Evolutionary conservation across 2,113 vertebrate species (phyloP).

Genomic region (Empidonax alnorum): DNA sequence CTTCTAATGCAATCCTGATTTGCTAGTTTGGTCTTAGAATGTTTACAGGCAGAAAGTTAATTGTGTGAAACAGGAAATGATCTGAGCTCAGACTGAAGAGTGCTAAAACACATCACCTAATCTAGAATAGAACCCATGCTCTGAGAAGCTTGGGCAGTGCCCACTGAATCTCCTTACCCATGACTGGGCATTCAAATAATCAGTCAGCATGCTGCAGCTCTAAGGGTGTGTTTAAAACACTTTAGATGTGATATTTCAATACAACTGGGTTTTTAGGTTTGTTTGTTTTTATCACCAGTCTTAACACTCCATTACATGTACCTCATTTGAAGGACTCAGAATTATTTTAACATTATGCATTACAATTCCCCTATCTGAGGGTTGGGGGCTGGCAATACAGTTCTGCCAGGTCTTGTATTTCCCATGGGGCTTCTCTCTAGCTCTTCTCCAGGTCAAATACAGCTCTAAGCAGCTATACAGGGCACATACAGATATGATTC

Average conservation of each 20-base stretch:
- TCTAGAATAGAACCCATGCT: neutral
- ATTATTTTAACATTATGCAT: neutral
- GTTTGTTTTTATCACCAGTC: neutral
- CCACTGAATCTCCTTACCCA: neutral
- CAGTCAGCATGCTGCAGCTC: neutral
- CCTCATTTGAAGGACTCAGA: neutral
- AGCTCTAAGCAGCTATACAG: neutral
- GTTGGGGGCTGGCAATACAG: neutral
- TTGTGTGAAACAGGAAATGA: neutral
- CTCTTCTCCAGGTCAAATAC: neutral
- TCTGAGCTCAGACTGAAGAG: neutral
- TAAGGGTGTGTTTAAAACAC: neutral
- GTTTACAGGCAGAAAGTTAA: neutral
- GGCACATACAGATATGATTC: neutral
- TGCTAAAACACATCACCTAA: neutral
- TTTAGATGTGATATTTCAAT: neutral
- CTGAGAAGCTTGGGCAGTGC: neutral
- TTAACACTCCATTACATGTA: neutral
- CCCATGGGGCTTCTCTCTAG: neutral
- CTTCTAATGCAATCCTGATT: neutral
- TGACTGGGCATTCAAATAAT: neutral
- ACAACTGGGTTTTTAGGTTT: neutral
- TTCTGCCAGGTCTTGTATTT: neutral
- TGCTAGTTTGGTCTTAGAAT: neutral
- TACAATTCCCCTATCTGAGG: neutral